Base-by-base conservation (phyloP, 2,113 vertebrate genomes). In the Rhabdomys dilectus region DNA sequence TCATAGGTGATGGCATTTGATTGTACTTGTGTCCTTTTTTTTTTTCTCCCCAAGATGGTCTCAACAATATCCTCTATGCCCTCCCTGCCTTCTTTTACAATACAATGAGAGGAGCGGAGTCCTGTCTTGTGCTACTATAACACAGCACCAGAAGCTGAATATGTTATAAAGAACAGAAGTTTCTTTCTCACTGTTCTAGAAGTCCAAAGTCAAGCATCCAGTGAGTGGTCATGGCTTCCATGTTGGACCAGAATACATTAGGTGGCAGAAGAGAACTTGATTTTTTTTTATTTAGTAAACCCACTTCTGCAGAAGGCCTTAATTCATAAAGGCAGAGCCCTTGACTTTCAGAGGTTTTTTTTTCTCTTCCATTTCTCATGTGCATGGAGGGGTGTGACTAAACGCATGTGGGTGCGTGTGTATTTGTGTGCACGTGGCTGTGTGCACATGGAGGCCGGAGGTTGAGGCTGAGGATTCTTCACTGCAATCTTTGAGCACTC, bases 181-280 rank as follows among this genome's bases (percentile, higher is more conserved):
- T 15, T 62, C 19, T 31, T 89, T 73, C 66, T 72, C 10, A 26
- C 7, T 11, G 24, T 73, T 72, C 64, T 82, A 11, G 66, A 78
- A 60, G 92, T 26, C 66, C 39, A 72, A 93, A 51, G 29, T 70
- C 62, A n/a, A 81, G 34, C 11, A 1, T 29, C 48, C 58, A 56
- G 58, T n/a, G n/a, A 26, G 3, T 66, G 36, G 8, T 12, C 5
- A 36, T 36, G 26, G 8, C 1, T 13, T 6, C 1, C 7, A 1
- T 31, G n/a, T 15, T 45, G 29, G 3, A 1, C 68, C 45, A 36
- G 45, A 68, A 68, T 8, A 13, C 34, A 31, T 26, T 24, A 26
- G 62, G 70, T 4, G 21, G 78, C 21, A 10, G 36, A 76, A 39
- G 77, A 16, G 19, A n/a, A 68, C 1, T 51, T 34, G 51, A 19